Evolutionary conservation across 2,113 vertebrate species (phyloP), one percentile per base, ranked within the genome.

Genomic region (Bufo bufo): DNA sequence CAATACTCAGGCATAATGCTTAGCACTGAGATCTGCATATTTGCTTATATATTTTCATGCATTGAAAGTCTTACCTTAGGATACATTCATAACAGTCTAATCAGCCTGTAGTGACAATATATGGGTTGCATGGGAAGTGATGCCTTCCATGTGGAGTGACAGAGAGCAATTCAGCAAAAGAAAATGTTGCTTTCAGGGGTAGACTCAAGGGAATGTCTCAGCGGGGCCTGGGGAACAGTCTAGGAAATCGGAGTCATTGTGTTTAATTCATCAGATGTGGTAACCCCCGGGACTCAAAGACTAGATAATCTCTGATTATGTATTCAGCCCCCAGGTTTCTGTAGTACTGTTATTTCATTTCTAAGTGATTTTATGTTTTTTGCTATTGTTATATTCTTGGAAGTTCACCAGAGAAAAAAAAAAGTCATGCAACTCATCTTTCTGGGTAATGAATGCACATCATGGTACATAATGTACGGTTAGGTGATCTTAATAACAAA

Each of bases 271-370:
- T 56, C 54, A 58, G 54, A 16, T 80, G 77, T 80, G 59, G 23
- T 59, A 80, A 56, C 77, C 77, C 77, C 14, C n/a, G 23, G 77
- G 77, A 80, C 56, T 43, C 52, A 43, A 80, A 59, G 77, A 80
- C 77, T 58, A 80, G 77, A 33, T 58, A 49, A 69, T 84, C 49
- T 52, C 82, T 71, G 82, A 84, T 84, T 84, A 84, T 69, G 47
- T 69, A 84, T 84, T 71, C 82, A 23, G 82, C 82, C 63, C 47
- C 45, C 11, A 84, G 82, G 82, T 71, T 69, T 49, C 49, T 23
- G 65, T 69, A 65, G 63, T 47, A 66, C 19, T 50, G 33, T 66
- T 79, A 58, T 79, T 79, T 84, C 81, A 65, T 66, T 83, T 69
- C 47, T 54, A 66, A 83, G 16, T 65, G 59, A 83, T 83, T 50